These are phyloP conservation scores for Bombus terrestris DNA, from an alignment of 1,140 invertebrate species.

Conservation along the genomic window DNA sequence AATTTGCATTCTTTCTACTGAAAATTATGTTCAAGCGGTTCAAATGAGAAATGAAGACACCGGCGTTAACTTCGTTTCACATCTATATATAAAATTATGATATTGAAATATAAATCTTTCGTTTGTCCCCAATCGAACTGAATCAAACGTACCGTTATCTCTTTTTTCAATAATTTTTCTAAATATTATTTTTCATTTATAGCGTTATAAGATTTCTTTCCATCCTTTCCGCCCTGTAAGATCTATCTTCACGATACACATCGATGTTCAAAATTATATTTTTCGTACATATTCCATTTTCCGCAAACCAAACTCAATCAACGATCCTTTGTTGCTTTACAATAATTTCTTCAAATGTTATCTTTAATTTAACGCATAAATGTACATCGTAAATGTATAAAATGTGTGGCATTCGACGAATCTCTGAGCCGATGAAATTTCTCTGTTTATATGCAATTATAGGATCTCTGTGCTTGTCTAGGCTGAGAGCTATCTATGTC, in stretches of 20 bases:
- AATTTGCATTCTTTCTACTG: background rate
- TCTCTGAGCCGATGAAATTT: background rate
- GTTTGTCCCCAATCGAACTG: background rate
- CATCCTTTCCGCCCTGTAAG: too few relatives aligned
- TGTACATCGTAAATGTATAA: too few relatives aligned
- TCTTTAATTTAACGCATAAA: background rate
- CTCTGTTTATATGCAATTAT: background rate
- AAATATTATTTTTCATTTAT: background rate
- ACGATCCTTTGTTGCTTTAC: background rate
- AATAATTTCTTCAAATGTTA: background rate
- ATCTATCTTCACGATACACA: background rate
- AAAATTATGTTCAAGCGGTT: background rate
- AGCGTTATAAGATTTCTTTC: too few relatives aligned
- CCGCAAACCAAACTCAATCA: background rate
- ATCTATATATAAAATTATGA: background rate
- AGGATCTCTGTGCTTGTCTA: background rate
- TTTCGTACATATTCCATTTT: background rate
- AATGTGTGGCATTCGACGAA: background rate
- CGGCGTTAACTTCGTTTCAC: background rate
- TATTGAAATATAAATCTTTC: background rate
- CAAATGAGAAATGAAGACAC: background rate
- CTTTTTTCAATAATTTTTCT: background rate
- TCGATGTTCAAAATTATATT: background rate
- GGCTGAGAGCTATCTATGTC: background rate
- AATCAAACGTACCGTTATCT: too few relatives aligned